Percentiles rank a stretch among this genome's conserved stretches.
Conservation (phyloP, 2,113 vertebrate genomes). For the Halcyon malimbica region DNA sequence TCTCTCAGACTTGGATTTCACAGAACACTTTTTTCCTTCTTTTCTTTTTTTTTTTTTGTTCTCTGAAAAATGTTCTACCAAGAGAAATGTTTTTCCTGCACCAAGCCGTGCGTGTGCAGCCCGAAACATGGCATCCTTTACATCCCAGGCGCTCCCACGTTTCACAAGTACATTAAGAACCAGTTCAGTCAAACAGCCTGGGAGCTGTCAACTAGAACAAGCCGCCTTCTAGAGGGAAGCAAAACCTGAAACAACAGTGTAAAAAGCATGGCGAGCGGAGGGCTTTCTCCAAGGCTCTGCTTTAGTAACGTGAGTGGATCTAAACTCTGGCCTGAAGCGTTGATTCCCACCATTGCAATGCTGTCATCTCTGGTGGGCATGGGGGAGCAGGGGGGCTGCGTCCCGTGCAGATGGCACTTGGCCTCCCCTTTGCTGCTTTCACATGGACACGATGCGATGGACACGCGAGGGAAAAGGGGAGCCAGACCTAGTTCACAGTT, state of each 20-base stretch:
- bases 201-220: neutral
- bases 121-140: neutral
- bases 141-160: neutral
- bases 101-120: neutral
- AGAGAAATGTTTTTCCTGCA: conserved; percentile 24
- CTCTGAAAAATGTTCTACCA: neutral
- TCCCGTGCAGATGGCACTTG: neutral
- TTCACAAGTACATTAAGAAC: neutral
- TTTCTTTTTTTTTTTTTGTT: neutral
- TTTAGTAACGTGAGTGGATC: neutral
- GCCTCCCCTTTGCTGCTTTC: neutral
- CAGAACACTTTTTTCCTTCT: neutral
- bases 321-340: neutral
- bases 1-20: neutral
- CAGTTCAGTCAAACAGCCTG: neutral
- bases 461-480: neutral
- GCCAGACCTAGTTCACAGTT: neutral
- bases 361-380: neutral
- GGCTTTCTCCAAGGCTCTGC: neutral
- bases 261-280: neutral
- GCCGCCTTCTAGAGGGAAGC: neutral
- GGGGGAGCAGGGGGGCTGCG: neutral
- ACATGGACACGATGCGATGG: neutral
- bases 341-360: neutral
- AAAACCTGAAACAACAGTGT: neutral